Conservation (phyloP, 2,113 vertebrate species). For the Machaerirhynchus nigripectus region DNA sequence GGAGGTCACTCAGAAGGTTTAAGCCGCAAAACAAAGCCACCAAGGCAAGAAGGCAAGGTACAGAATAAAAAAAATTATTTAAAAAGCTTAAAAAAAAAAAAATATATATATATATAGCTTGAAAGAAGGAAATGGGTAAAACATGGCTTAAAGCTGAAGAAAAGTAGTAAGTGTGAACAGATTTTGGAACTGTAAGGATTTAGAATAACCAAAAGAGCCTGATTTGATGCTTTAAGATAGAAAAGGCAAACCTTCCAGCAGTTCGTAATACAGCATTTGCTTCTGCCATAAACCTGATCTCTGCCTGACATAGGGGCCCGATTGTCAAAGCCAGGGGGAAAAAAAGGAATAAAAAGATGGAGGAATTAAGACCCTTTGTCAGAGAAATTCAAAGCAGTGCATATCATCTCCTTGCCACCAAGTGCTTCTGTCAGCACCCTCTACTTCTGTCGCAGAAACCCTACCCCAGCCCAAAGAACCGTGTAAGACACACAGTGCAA, state of each 20-base stretch:
- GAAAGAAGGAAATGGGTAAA: background rate
- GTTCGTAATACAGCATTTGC: background rate
- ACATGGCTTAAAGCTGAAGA: background rate
- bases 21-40: background rate
- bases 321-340: background rate
- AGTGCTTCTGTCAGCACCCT: background rate
- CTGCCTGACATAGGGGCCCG: background rate
- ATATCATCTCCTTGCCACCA: background rate
- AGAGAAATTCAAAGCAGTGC: background rate
- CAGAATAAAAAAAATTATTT: background rate
- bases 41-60: background rate
- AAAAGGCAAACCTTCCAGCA: background rate
- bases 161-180: background rate
- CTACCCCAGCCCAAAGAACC: background rate
- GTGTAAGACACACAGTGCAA: background rate
- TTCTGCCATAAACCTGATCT: background rate
- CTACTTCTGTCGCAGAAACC: background rate
- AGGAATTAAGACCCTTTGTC: background rate
- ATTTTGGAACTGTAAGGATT: background rate
- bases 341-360: background rate
- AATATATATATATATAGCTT: background rate
- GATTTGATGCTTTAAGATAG: background rate
- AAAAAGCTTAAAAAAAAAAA: too few species aligned
- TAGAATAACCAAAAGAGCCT: background rate
- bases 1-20: background rate